phyloP scores from a whole-genome alignment of 2,113 vertebrate species.

The Chroicocephalus ridibundus region DNA sequence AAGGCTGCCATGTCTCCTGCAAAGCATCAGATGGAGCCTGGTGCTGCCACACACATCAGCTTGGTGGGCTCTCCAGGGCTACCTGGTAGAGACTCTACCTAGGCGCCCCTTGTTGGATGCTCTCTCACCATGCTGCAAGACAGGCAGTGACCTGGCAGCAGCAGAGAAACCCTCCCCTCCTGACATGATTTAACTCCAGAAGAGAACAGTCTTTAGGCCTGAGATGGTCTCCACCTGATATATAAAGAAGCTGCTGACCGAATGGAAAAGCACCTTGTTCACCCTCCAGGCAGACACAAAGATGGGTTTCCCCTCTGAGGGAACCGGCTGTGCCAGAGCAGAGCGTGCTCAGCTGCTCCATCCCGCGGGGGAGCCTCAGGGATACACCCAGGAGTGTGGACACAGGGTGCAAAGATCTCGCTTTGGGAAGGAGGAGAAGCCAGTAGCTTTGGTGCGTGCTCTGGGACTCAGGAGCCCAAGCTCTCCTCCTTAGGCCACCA shows the following conservation, averaged over 20 bases:
- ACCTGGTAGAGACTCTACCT: not conserved
- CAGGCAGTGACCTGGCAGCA: not conserved
- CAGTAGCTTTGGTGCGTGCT: not conserved
- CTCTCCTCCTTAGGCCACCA: not conserved
- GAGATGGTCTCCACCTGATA: not conserved
- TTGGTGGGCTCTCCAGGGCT: not conserved
- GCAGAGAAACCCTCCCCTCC: not conserved
- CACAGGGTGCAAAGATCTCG: not conserved
- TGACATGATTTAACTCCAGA: not conserved
- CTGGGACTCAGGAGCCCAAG: not conserved
- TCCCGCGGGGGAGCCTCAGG: rapidly evolving
- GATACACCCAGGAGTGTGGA: not conserved
- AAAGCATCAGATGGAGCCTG: not conserved
- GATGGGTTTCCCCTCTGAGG: not conserved
- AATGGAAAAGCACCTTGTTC: not conserved
- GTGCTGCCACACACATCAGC: not conserved
- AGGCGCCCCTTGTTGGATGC: not conserved
- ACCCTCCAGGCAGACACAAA: not conserved
- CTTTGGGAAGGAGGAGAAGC: not conserved
- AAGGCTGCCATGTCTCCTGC: not conserved
- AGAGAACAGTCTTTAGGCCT: not conserved
- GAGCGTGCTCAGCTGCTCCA: rapidly evolving
- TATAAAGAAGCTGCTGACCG: not conserved
- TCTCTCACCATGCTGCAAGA: not conserved
- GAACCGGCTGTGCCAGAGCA: not conserved